phyloP scores from a whole-genome alignment of 2,113 vertebrate species.

The Opisthocomus hoazin region DNA sequence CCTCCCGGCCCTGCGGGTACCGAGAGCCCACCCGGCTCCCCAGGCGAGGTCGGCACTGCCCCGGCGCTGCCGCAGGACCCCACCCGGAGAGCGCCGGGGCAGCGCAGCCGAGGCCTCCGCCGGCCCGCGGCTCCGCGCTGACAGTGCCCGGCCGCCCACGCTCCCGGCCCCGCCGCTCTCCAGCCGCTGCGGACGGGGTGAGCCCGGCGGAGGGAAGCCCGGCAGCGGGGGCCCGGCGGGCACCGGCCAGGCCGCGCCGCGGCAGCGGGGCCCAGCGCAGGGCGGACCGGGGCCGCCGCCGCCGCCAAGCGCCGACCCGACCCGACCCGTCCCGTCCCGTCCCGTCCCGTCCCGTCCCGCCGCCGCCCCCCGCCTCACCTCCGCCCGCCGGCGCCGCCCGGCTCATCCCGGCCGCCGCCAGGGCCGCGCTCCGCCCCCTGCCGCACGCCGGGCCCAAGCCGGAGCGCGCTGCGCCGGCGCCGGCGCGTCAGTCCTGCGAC shows the following conservation, averaged over 20 bases:
- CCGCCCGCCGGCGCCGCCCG: not conserved
- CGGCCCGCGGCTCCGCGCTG: not conserved
- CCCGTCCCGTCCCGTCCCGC: no score
- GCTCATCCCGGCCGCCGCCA: not conserved
- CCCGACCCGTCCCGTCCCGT: no score
- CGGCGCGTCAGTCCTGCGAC: not conserved
- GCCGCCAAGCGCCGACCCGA: not conserved
- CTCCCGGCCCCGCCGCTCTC: not conserved
- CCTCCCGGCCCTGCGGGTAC: rapidly evolving
- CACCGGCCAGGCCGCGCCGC: not conserved
- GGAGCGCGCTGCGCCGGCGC: not conserved
- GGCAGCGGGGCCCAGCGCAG: not conserved
- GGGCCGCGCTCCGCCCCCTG: not conserved
- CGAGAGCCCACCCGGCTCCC: no score
- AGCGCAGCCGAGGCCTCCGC: not conserved
- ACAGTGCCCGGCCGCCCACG: not conserved
- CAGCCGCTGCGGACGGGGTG: not conserved
- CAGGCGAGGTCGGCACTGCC: rapidly evolving
- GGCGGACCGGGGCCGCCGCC: not conserved
- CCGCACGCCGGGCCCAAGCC: not conserved
- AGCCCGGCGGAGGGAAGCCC: not conserved
- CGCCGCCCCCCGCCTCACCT: not conserved
- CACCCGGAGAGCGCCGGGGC: not conserved
- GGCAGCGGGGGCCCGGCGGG: not conserved
- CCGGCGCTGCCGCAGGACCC: no score